These are phyloP conservation scores for Hyperoplus lanceolatus DNA, from an alignment of 2,797 vertebrate species.

Conservation along the genomic window DNA sequence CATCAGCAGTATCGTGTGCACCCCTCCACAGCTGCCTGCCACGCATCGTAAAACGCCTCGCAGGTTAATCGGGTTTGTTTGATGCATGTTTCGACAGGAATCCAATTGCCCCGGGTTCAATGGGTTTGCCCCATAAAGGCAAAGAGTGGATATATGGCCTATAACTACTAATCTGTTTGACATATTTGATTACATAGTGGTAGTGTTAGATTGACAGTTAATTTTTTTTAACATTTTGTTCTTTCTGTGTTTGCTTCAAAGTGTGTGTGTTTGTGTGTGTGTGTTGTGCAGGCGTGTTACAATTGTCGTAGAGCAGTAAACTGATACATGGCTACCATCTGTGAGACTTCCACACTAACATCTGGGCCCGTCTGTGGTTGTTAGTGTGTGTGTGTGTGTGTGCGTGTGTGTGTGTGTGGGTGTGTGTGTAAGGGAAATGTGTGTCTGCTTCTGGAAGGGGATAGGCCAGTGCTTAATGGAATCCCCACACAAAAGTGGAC, in stretches of 20 bases:
- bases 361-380: conserved; percentile 54
- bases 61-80: conserved; percentile 9
- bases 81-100: conserved; percentile 12
- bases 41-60: conserved; percentile 25
- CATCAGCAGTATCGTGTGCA: conserved; percentile 25
- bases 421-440: neutral
- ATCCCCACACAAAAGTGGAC: conserved; percentile 15
- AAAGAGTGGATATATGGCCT: neutral
- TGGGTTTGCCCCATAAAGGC: neutral
- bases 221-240: neutral
- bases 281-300: neutral
- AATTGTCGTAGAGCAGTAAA: conserved; percentile 36
- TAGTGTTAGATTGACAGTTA: neutral
- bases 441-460: conserved; percentile 36
- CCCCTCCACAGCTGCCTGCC: conserved; percentile 65
- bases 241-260: neutral
- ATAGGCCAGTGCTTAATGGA: neutral
- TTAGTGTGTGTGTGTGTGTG: conserved; percentile 24
- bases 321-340: conserved; percentile 55
- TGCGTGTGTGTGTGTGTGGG: conserved; percentile 17
- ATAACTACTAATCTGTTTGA: neutral
- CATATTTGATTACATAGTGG: neutral
- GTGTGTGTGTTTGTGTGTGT: conserved; percentile 4
- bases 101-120: conserved; percentile 1
- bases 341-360: conserved; percentile 50